These are phyloP conservation scores for Acrobasis repandana DNA, from an alignment of 2,888 invertebrate species.

Conservation along the genomic window DNA sequence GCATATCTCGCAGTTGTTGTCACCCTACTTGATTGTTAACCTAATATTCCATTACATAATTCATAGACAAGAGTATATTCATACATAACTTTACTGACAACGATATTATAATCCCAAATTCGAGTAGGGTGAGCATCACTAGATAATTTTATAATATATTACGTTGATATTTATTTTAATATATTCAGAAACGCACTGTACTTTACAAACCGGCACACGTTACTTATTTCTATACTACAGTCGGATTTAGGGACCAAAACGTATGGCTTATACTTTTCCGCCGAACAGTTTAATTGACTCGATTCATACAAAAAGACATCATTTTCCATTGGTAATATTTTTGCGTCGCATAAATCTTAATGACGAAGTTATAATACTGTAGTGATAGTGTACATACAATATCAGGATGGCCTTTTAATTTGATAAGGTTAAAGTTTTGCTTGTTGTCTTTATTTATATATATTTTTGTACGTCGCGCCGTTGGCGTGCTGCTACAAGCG, in stretches of 20 bases:
- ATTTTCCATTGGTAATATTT: conserved; percentile 54
- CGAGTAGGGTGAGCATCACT: conserved; percentile 19
- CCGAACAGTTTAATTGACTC: conserved; percentile 39
- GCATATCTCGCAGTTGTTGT: conserved; percentile 16
- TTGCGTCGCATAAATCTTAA: conserved; percentile 45
- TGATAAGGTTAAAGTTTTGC: conserved; percentile 72
- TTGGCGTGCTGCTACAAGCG: conserved; percentile 66
- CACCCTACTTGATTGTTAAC: conserved; percentile 16
- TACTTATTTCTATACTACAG: conserved; percentile 45
- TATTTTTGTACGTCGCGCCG: conserved; percentile 72
- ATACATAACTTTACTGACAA: conserved; percentile 4
- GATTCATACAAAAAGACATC: conserved; percentile 70
- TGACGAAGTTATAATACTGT: conserved; percentile 53
- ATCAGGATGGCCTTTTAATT: conserved; percentile 75
- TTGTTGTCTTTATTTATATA: conserved; percentile 78
- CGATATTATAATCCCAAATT: conserved; percentile 16
- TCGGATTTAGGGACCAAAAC: conserved; percentile 63
- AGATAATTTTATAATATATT: conserved; percentile 18
- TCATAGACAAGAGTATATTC: background rate
- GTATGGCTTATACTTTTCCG: conserved; percentile 42
- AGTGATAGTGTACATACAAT: conserved; percentile 73
- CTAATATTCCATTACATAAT: background rate
- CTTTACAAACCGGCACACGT: conserved; percentile 32
- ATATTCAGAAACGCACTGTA: conserved; percentile 30
- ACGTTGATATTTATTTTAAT: conserved; percentile 19